phyloP scores from a whole-genome alignment of 1,140 invertebrate genomes.

The Apis laboriosa region DNA sequence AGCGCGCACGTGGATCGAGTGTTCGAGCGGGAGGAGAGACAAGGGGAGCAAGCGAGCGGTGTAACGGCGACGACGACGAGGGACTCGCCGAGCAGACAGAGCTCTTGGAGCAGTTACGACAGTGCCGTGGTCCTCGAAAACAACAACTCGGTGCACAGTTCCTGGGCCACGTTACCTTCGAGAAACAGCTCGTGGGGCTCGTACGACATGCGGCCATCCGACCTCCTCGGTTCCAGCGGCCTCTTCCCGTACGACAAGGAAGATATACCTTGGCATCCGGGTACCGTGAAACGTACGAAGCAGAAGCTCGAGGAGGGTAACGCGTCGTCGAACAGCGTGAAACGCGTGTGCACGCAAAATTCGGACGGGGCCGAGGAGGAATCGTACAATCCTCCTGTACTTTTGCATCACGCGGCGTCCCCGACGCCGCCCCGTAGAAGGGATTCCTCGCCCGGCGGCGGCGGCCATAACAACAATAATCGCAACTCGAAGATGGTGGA shows the following conservation, averaged over 20 bases:
- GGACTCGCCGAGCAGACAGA: constrained; percentile 83
- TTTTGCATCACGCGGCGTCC: constrained; percentile 74
- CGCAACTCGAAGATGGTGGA: constrained; percentile 55
- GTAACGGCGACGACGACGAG: constrained; percentile 40
- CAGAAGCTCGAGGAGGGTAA: constrained; percentile 86
- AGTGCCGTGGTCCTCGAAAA: constrained; percentile 85
- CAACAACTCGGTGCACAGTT: constrained; percentile 88
- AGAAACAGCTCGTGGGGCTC: constrained; percentile 89
- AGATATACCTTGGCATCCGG: constrained; percentile 85
- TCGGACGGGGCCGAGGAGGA: constrained; percentile 71
- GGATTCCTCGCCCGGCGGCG: constrained; percentile 62
- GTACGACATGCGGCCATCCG: constrained; percentile 84
- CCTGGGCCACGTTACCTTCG: constrained; percentile 88
- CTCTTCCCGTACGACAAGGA: constrained; percentile 83
- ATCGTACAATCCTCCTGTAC: constrained; percentile 71
- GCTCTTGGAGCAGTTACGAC: constrained; percentile 91
- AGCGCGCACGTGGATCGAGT: constrained; percentile 87
- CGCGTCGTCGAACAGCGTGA: constrained; percentile 75
- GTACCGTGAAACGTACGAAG: constrained; percentile 87
- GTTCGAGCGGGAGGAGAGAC: constrained; percentile 87
- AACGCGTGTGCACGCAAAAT: constrained; percentile 81
- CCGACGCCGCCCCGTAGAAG: constrained; percentile 70
- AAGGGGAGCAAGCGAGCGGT: constrained; percentile 54
- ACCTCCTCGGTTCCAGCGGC: constrained; percentile 77
- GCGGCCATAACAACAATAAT: constrained; percentile 1